Conservation (phyloP, 2,888 invertebrate genomes). For the Uloborus plumipes region DNA sequence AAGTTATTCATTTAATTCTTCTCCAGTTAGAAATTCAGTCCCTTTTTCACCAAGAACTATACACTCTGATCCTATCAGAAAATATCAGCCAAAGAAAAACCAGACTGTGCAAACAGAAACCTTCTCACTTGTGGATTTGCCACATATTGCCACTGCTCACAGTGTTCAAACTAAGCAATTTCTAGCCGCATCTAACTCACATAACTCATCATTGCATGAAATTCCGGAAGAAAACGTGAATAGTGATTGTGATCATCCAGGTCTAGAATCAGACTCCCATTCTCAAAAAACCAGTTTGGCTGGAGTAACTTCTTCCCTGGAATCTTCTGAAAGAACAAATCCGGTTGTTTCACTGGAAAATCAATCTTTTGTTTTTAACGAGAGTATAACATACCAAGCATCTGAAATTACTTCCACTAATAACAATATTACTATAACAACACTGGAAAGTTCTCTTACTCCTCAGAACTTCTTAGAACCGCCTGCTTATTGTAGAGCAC, state of each 20-base stretch:
- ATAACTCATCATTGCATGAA: no score
- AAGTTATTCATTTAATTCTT: no score
- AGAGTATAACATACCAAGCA: slow-evolving; percentile 18
- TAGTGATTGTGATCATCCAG: no score
- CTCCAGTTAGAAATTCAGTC: no score
- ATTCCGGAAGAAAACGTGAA: no score
- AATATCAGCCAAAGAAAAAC: not conserved
- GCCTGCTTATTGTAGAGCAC: slow-evolving; percentile 36
- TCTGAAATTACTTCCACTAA: slow-evolving; percentile 19
- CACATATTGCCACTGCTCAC: not conserved
- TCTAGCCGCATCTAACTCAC: not conserved
- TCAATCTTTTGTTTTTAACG: slow-evolving; percentile 15
- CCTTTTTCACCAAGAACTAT: not conserved
- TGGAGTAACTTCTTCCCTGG: not conserved
- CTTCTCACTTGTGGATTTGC: no score
- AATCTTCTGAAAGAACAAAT: not conserved
- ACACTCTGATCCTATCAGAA: not conserved
- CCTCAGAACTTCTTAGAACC: slow-evolving; percentile 32
- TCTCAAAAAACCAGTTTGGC: not conserved
- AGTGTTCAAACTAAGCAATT: not conserved
- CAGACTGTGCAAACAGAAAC: slow-evolving; percentile 13
- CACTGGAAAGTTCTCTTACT: slow-evolving; percentile 23
- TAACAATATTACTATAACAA: slow-evolving; percentile 7
- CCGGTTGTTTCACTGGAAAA: no score
- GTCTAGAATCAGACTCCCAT: not conserved